Conservation (phyloP, 2,113 vertebrate genomes). For the Halichoeres trimaculatus region DNA sequence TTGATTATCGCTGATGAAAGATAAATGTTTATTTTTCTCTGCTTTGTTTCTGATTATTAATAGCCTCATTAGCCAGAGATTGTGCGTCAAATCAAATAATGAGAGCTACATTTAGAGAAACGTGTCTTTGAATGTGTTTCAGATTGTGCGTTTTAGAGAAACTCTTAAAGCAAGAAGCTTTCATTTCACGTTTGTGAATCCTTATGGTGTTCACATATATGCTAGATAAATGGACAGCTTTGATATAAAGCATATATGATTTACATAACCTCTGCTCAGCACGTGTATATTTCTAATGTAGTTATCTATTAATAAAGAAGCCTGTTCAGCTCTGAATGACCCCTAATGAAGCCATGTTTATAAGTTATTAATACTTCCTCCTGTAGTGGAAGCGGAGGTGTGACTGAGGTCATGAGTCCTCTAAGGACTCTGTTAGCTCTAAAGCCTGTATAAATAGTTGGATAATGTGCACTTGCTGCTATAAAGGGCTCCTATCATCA, state of each 20-base stretch:
- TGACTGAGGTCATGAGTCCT: background rate
- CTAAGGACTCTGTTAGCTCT: background rate
- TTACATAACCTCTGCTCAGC: conserved; percentile 27
- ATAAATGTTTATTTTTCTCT: background rate
- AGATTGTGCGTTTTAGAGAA: background rate
- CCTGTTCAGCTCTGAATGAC: no score
- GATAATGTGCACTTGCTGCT: background rate
- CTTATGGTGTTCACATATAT: background rate
- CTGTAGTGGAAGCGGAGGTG: background rate
- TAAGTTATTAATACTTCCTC: background rate
- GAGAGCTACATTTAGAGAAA: background rate
- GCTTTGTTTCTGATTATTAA: background rate
- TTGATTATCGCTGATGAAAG: background rate
- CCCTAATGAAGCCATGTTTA: background rate
- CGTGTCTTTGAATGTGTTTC: background rate
- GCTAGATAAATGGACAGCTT: background rate
- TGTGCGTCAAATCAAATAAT: background rate
- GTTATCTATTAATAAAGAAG: no score
- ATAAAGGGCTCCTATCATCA: background rate
- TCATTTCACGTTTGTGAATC: background rate
- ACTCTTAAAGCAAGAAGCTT: background rate
- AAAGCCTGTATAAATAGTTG: background rate
- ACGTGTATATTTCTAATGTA: background rate
- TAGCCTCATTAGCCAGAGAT: background rate
- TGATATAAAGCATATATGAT: conserved; percentile 30